Conservation (phyloP, 35 echinoderm and acorn worm genomes). For the Heliocidaris tuberculata region DNA sequence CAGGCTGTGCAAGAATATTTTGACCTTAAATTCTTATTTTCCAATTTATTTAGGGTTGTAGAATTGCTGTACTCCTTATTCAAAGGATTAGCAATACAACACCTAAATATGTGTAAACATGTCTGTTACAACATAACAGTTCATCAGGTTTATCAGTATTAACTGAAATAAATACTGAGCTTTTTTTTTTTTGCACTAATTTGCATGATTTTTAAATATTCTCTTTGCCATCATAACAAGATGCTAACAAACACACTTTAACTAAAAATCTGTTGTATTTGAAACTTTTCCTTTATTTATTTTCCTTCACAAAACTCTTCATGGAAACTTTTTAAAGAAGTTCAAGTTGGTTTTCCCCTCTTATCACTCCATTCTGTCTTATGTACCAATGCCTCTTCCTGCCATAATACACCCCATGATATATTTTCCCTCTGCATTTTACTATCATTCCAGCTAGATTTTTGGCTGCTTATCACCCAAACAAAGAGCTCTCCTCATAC, state of each 20-base stretch:
- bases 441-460: conserved; percentile 15
- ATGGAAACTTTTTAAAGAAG: neutral
- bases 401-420: neutral
- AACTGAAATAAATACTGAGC: too few relatives aligned
- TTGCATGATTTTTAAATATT: neutral
- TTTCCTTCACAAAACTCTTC: neutral
- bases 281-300: neutral
- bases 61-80: neutral
- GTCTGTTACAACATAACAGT: neutral
- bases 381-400: neutral
- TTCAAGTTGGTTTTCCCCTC: neutral
- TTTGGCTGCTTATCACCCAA: conserved; percentile 38
- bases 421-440: conserved; percentile 15
- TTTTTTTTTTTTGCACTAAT: too few relatives aligned
- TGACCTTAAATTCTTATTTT: neutral
- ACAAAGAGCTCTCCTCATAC: conserved; percentile 36
- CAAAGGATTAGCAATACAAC: neutral
- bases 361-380: neutral
- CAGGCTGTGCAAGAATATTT: neutral
- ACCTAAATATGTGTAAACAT: neutral
- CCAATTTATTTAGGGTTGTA: neutral
- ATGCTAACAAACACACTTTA: too few relatives aligned
- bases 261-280: neutral
- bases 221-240: too few relatives aligned
- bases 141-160: neutral